phyloP scores from a whole-genome alignment of 2,888 invertebrate species.

The Xiphydria camelus region DNA sequence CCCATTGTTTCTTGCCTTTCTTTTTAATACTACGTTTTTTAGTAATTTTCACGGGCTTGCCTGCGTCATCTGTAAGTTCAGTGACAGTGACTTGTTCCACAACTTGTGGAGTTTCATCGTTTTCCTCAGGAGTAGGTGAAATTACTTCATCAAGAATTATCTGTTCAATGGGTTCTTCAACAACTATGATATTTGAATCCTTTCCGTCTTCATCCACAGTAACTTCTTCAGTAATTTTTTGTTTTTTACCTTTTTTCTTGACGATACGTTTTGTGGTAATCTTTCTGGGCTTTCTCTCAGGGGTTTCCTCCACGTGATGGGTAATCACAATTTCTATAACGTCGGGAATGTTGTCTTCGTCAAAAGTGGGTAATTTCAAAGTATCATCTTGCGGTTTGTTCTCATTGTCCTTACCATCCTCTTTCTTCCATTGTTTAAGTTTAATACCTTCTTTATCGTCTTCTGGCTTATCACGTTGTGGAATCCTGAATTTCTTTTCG shows the following conservation, averaged over 20 bases:
- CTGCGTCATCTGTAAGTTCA: constrained; percentile 33
- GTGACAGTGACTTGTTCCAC: constrained; percentile 48
- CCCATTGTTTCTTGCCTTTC: constrained; percentile 44
- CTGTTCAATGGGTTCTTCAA: constrained; percentile 34
- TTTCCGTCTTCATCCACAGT: constrained; percentile 43
- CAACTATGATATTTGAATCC: constrained; percentile 50
- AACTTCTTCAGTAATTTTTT: constrained; percentile 26
- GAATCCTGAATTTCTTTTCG: constrained; percentile 34
- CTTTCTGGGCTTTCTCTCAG: constrained; percentile 47
- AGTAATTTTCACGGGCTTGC: constrained; percentile 41
- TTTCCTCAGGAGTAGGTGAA: constrained; percentile 34
- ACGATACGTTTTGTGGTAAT: constrained; percentile 34
- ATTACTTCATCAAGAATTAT: constrained; percentile 35
- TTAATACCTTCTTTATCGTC: constrained; percentile 33
- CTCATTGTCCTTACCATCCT: constrained; percentile 43
- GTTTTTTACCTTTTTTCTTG: constrained; percentile 42
- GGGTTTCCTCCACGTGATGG: constrained; percentile 31
- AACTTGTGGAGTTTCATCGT: constrained; percentile 35
- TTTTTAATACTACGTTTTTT: constrained; percentile 55
- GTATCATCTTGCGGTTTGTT: constrained; percentile 47
- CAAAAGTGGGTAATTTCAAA: no score
- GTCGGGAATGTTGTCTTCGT: constrained; percentile 49
- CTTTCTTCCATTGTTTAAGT: constrained; percentile 30
- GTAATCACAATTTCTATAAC: constrained; percentile 52
- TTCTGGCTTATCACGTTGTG: constrained; percentile 51